A percentile compares a stretch with the other conserved stretches of the same genome.
phyloP scores from a whole-genome alignment of 2,797 vertebrate species.

The Margarornis squamiger region DNA sequence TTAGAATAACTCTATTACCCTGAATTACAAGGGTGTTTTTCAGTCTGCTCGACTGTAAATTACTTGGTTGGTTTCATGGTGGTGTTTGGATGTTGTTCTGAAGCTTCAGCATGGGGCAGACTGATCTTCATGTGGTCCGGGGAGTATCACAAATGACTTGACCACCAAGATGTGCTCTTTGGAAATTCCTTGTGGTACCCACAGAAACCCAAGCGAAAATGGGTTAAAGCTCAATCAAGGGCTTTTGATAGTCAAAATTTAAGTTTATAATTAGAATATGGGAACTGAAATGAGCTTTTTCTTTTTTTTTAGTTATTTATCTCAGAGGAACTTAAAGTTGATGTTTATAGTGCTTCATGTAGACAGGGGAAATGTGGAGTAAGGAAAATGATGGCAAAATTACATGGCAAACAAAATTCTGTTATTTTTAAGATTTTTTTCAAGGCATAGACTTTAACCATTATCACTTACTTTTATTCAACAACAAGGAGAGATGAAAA shows the following conservation, averaged over 20 bases:
- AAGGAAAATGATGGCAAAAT: background rate
- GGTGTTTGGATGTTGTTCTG: background rate
- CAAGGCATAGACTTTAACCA: background rate
- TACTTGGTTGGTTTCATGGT: background rate
- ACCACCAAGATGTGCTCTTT: background rate
- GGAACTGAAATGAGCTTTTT: background rate
- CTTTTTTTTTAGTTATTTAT: background rate
- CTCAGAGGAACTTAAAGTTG: background rate
- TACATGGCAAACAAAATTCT: background rate
- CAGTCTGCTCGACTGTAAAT: background rate
- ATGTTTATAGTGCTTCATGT: background rate
- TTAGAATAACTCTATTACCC: background rate
- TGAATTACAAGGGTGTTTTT: background rate
- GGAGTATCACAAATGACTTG: background rate
- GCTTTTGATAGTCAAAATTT: background rate
- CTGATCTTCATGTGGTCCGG: background rate
- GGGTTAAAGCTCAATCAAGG: background rate
- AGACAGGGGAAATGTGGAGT: background rate
- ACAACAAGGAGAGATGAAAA: background rate
- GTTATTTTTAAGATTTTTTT: background rate
- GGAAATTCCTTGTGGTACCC: background rate
- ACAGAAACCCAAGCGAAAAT: background rate
- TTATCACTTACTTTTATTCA: background rate
- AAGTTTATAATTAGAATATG: background rate
- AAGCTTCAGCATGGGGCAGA: background rate